Evolutionary conservation across 2,113 vertebrate genomes (phyloP), one percentile per base, ranked within the genome.

Genomic region (Erpornis zantholeuca): DNA sequence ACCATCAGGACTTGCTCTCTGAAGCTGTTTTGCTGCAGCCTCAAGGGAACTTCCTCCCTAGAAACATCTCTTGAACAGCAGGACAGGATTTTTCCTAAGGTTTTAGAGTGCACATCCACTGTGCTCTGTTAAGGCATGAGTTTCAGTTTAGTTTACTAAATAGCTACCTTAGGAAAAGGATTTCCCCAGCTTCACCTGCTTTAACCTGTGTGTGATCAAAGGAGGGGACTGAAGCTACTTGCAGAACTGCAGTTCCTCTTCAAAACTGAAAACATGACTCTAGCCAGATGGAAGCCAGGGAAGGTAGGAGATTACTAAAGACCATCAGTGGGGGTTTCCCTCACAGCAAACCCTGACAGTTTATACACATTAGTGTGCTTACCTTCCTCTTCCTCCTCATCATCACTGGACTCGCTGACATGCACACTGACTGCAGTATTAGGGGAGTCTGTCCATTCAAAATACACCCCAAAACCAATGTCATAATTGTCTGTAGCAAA

Each of bases 401-500:
- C 99, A 25, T 99, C 99, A 44, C 99, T 99, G 97, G 99, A 99
- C 97, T 99, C 99, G 5, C 99, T 99, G 97, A 99, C 99, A 38
- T 99, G 99, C 82, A 99, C 99, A 45, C 99, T 99, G 97, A 99
- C 99, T 6, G 99, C 98, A 35, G 99, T 99, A 28, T 99, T 99
- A 49, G 99, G 98, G 40, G 99, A 98, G 70, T 99, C 99, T 94
- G 99, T 99, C 99, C 99, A 99, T 98, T 99, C 99, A 97, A 99
- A 99, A 98, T 99, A 99, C 71, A 99, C 99, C 86, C 99, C 99
- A 97, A 99, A 99, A 95, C 99, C 99, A 96, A 99, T 98, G 98
- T 99, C 99, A 96, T 99, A 99, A 98, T 98, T 98, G 98, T 99
- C 99, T 82, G 99, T 99, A 89, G 99, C 99, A 97, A 99, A 99